These are phyloP conservation scores for Mycteria americana DNA, from an alignment of 2,797 vertebrate species.

Conservation along the genomic window DNA sequence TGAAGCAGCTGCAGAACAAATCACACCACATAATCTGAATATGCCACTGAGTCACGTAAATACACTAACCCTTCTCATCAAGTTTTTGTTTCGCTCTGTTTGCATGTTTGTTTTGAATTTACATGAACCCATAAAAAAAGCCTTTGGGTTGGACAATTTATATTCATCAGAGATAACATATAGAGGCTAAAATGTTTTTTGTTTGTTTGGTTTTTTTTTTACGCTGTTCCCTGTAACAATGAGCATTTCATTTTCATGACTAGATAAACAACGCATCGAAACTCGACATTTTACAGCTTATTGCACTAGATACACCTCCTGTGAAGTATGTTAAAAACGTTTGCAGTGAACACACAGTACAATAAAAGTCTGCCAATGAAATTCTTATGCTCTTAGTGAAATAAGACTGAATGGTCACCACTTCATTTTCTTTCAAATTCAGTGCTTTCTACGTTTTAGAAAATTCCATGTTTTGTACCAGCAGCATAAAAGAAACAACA, in stretches of 20 bases:
- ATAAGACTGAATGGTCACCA: background rate
- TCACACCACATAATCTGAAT: conserved; percentile 67
- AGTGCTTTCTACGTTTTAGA: background rate
- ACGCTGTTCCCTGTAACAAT: background rate
- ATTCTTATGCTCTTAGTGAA: background rate
- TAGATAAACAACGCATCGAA: background rate
- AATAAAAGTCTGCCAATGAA: background rate
- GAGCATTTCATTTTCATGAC: background rate
- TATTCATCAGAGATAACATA: background rate
- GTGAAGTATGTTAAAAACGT: background rate
- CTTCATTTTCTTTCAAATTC: background rate
- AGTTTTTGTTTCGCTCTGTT: conserved; percentile 16
- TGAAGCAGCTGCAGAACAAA: conserved; percentile 79
- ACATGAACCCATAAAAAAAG: background rate
- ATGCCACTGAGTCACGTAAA: conserved; percentile 26
- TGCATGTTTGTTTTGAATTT: conserved; percentile 22
- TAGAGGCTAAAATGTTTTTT: background rate
- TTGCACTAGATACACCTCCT: background rate
- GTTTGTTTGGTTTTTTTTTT: background rate
- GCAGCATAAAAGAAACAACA: background rate
- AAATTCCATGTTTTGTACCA: background rate
- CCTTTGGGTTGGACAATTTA: background rate
- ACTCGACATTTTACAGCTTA: background rate
- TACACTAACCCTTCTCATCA: conserved; percentile 5
- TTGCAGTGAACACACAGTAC: background rate